phyloP scores from a whole-genome alignment of 2,888 invertebrate species.

The Drosophila phalerata region DNA sequence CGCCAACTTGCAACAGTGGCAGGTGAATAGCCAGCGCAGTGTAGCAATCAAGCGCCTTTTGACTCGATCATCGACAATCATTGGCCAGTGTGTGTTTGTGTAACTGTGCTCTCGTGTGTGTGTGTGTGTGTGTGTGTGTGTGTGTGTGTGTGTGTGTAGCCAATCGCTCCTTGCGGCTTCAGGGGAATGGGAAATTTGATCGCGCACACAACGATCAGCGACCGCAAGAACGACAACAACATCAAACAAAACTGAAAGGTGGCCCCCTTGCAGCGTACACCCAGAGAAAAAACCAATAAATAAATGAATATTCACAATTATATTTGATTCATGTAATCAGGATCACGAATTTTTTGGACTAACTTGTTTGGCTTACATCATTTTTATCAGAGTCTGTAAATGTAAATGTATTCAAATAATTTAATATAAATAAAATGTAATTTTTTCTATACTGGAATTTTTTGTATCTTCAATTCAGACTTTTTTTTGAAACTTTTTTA shows the following conservation, averaged over 20 bases:
- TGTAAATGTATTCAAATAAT: background rate
- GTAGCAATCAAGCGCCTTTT: constrained; percentile 40
- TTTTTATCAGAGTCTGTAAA: background rate
- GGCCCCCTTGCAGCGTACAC: constrained; percentile 28
- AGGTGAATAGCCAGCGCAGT: constrained; percentile 35
- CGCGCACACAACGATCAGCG: constrained; percentile 48
- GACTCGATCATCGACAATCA: constrained; percentile 18
- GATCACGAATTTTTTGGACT: background rate
- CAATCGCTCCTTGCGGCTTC: constrained; percentile 34
- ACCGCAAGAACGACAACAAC: constrained; percentile 45
- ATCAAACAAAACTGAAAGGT: constrained; percentile 70
- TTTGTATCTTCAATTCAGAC: too few species aligned
- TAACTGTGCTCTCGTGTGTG: background rate
- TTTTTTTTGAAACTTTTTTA: too few species aligned
- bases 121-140: constrained; percentile 22
- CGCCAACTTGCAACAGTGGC: constrained; percentile 35
- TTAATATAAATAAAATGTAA: too few species aligned
- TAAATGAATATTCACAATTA: too few species aligned
- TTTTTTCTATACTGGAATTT: too few species aligned
- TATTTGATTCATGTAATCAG: too few species aligned
- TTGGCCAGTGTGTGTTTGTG: constrained; percentile 11
- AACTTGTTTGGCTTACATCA: background rate
- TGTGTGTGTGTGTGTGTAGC: constrained; percentile 12
- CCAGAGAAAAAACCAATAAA: background rate
- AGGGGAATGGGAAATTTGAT: constrained; percentile 61